These are phyloP conservation scores for Pseudomyrmex dendroicus DNA, from an alignment of 1,140 invertebrate genomes.

Conservation along the genomic window DNA sequence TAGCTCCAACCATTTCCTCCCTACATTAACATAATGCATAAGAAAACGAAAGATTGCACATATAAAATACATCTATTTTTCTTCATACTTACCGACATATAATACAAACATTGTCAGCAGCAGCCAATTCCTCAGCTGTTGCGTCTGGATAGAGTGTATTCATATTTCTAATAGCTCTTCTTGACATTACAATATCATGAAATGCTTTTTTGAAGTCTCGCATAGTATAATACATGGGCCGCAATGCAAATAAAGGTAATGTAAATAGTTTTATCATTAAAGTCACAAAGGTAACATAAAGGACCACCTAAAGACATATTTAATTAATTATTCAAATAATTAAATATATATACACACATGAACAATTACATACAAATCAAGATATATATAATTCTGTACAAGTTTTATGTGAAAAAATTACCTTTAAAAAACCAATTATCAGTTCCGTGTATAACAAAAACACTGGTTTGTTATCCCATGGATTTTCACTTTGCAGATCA, in stretches of 20 bases:
- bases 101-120: constrained; percentile 99
- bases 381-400: neutral
- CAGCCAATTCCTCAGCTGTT: constrained; percentile 96
- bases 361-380: neutral
- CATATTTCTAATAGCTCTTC: constrained; percentile 98
- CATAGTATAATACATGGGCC: constrained; percentile 99
- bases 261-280: constrained; percentile 99
- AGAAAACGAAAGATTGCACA: neutral
- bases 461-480: constrained; percentile 99
- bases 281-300: constrained; percentile 97
- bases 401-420: constrained; percentile 20
- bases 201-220: constrained; percentile 99
- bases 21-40: constrained; percentile 69
- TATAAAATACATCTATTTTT: constrained; percentile 11
- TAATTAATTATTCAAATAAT: constrained; percentile 1
- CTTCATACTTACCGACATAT: constrained; percentile 97
- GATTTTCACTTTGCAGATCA: constrained; percentile 97
- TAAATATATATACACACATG: neutral
- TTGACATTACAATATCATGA: constrained; percentile 98
- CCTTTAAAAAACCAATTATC: constrained; percentile 94
- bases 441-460: constrained; percentile 98
- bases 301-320: constrained; percentile 89
- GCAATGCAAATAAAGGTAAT: constrained; percentile 98
- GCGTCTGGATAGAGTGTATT: constrained; percentile 99
- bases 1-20: constrained; percentile 89